Conservation (phyloP, 2,113 vertebrate genomes). For the Apteryx owenii region DNA sequence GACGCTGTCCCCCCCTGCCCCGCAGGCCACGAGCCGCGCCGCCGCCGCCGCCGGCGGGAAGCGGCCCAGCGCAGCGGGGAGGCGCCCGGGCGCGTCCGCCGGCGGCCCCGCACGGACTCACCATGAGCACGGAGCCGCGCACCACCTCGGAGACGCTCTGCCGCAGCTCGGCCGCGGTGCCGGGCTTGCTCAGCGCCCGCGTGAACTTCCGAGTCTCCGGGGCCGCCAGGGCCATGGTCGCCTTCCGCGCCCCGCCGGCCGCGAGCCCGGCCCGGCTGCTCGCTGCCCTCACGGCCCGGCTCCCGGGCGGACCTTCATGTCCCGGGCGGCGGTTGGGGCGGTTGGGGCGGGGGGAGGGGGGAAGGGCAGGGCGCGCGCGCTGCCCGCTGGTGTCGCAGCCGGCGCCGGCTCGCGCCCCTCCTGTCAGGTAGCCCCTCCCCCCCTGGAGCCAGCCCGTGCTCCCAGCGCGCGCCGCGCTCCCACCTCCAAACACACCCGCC, state of each 20-base stretch:
- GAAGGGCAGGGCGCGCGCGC: not conserved
- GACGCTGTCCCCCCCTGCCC: not conserved
- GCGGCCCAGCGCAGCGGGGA: too few relatives aligned
- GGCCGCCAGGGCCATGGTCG: constrained; percentile 33
- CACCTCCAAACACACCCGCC: not conserved
- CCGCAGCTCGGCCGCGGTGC: constrained; percentile 94
- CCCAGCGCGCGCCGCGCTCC: not conserved
- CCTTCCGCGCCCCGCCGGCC: not conserved
- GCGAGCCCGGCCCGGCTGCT: not conserved
- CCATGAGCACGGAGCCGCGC: constrained; percentile 90
- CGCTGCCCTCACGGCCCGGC: not conserved
- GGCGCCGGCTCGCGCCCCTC: not conserved
- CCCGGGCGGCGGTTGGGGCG: not conserved
- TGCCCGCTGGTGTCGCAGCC: not conserved
- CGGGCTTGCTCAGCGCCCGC: constrained; percentile 91
- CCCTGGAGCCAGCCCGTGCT: not conserved
- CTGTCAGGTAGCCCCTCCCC: constrained; percentile 25
- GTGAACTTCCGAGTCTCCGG: constrained; percentile 96
- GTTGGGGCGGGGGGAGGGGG: not conserved
- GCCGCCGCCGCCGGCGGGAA: too few relatives aligned
- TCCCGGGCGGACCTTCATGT: not conserved
- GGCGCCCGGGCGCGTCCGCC: too few relatives aligned
- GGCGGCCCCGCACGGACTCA: constrained; percentile 73
- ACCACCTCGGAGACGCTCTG: constrained; percentile 97
- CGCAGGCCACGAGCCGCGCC: not conserved